phyloP scores from a whole-genome alignment of 2,888 invertebrate genomes.

The Deroplatys truncata region DNA sequence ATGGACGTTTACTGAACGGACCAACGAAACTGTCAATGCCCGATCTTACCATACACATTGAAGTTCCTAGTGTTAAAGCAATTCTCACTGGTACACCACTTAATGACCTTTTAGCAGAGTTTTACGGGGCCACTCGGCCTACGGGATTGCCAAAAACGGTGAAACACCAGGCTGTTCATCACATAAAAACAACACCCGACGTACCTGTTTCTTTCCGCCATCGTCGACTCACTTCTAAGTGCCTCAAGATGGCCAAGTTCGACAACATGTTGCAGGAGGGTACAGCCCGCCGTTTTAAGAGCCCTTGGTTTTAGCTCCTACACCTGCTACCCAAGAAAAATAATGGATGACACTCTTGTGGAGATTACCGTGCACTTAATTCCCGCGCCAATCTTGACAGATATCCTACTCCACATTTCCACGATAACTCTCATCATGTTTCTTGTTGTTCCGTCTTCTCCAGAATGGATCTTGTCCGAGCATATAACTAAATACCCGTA shows the following conservation, averaged over 20 bases:
- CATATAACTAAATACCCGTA: too few species aligned
- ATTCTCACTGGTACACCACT: background rate
- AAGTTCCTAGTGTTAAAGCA: background rate
- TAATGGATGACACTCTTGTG: too few species aligned
- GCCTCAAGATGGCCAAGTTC: background rate
- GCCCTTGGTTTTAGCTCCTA: too few species aligned
- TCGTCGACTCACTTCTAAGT: conserved; percentile 33
- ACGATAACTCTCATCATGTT: too few species aligned
- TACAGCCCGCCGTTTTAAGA: too few species aligned
- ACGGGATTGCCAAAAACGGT: background rate
- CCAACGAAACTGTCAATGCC: conserved; percentile 13
- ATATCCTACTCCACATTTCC: too few species aligned
- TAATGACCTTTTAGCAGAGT: background rate
- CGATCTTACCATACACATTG: background rate
- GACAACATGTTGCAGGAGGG: too few species aligned
- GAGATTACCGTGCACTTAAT: too few species aligned
- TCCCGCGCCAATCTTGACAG: too few species aligned
- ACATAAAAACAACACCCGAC: conserved; percentile 37
- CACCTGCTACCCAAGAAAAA: too few species aligned
- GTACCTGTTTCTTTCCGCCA: conserved; percentile 32
- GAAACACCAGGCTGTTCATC: conserved; percentile 27
- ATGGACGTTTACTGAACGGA: conserved; percentile 34
- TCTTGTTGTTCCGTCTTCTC: too few species aligned
- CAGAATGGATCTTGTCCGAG: too few species aligned
- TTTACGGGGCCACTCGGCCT: conserved; percentile 9